Conservation (phyloP, 2,888 invertebrate species). For the Erannis defoliaria region DNA sequence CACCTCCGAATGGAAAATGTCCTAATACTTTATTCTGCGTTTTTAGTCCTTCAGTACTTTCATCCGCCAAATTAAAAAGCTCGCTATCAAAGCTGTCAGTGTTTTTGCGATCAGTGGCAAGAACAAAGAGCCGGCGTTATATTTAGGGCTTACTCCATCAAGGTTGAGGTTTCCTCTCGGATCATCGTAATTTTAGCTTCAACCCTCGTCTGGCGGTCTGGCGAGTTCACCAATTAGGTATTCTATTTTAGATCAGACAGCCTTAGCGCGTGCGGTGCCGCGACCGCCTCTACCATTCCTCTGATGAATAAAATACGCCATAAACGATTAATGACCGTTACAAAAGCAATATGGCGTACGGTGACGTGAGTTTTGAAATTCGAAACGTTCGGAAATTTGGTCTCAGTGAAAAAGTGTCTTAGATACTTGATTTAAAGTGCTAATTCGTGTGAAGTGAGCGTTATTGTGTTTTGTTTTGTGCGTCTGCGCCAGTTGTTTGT, state of each 20-base stretch:
- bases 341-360: slow-evolving; percentile 50
- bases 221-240: slow-evolving; percentile 75
- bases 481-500: slow-evolving; percentile 53
- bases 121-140: slow-evolving; percentile 25
- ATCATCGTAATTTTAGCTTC: slow-evolving; percentile 69
- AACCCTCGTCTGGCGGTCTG: slow-evolving; percentile 77
- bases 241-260: slow-evolving; percentile 76
- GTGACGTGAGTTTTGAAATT: slow-evolving; percentile 51
- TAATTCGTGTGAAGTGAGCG: slow-evolving; percentile 43
- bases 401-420: slow-evolving; percentile 48
- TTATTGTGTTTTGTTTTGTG: slow-evolving; percentile 56
- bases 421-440: slow-evolving; percentile 42
- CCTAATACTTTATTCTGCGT: too few relatives aligned
- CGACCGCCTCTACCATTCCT: slow-evolving; percentile 54
- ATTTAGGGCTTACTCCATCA: slow-evolving; percentile 43
- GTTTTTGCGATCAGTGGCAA: not conserved
- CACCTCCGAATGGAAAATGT: too few relatives aligned
- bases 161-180: slow-evolving; percentile 47
- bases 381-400: slow-evolving; percentile 16
- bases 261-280: slow-evolving; percentile 57
- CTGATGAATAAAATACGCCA: slow-evolving; percentile 59
- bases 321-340: slow-evolving; percentile 54
- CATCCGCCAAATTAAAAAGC: too few relatives aligned
- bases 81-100: too few relatives aligned
- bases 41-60: too few relatives aligned